Conservation (phyloP, 2,888 invertebrate genomes). For the Macroteleia sp. region DNA sequence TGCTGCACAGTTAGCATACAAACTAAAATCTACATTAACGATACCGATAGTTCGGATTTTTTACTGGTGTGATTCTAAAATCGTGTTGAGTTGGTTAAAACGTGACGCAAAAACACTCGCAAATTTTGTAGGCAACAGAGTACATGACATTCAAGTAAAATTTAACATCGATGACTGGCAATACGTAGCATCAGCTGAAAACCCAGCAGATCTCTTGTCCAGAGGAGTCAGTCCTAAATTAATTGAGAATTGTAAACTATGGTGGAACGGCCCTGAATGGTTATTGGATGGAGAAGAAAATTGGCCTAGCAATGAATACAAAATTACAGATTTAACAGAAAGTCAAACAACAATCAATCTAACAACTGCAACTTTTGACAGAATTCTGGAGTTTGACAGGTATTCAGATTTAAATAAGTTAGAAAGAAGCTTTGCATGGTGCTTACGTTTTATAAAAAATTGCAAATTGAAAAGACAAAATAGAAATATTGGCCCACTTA, state of each 20-base stretch:
- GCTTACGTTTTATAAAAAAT: not conserved
- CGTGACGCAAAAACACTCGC: constrained; percentile 50
- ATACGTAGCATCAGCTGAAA: not conserved
- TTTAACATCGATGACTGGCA: no score
- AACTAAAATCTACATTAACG: not conserved
- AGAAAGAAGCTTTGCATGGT: not conserved
- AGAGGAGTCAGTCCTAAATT: not conserved
- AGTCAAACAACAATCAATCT: not conserved
- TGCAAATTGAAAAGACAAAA: not conserved
- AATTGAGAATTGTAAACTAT: not conserved
- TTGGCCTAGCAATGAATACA: not conserved
- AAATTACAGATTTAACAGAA: not conserved
- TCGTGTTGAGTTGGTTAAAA: constrained; percentile 66
- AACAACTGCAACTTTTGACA: not conserved
- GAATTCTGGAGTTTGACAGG: not conserved
- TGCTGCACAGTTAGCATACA: not conserved
- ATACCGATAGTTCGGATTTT: not conserved
- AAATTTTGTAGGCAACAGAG: constrained; percentile 64
- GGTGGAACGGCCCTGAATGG: not conserved
- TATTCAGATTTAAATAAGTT: not conserved
- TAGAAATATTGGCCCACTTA: not conserved
- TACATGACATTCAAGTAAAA: constrained; percentile 10
- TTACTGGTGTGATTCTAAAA: constrained; percentile 69
- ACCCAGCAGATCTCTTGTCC: not conserved
- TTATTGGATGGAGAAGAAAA: not conserved